Evolutionary conservation across 2,888 invertebrate genomes (phyloP), one percentile per base, ranked within the genome.

Genomic region (Metallyticus violacea): DNA sequence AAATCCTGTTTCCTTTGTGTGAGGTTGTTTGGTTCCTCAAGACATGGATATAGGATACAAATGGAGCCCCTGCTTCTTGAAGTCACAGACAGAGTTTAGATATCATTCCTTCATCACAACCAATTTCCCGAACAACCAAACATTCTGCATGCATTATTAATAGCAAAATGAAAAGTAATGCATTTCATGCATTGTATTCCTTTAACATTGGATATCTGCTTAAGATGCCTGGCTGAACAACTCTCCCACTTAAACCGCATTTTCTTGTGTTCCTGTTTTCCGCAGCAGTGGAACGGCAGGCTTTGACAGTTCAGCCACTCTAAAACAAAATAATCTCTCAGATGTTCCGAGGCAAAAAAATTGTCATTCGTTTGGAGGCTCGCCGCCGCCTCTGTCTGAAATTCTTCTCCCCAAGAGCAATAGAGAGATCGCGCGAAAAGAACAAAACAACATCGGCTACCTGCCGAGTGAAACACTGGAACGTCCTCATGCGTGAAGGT

Each of bases 401-500:
- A 62, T 62, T 62, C 40, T 30, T 80, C 25, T 81, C 29, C 30
- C 29, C 29, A 25, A 15, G 30, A 30, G 81, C 25, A 30, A 30
- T 81, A 81, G 29, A 81, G 9, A 30, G 25, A 30, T 26, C n/a
- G 62, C 9, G 82, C 4, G 82, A 82, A 62, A 62, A 6, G 62
- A 82, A 82, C 40, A 82, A 82, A 40, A 82, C 26, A 82, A 82
- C 76, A 81, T 30, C 81, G 81, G 30, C 9, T 30, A 25, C 25
- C 81, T 29, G 30, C 81, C 40, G 40, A 62, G 81, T 81, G 30
- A 27, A 82, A 62, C 76, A 82, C 26, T 22, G 62, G 15, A 76
- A 26, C 76, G 26, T 82, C 82, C 26, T 22, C 82, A 82, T 82
- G 82, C 76, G 82, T 76, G 82, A 82, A 76, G 62, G 82, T 22